Percentiles rank a stretch among this genome's conserved stretches.
phyloP scores from a whole-genome alignment of 2,113 vertebrate genomes.

The Grammomys dolichurus region DNA sequence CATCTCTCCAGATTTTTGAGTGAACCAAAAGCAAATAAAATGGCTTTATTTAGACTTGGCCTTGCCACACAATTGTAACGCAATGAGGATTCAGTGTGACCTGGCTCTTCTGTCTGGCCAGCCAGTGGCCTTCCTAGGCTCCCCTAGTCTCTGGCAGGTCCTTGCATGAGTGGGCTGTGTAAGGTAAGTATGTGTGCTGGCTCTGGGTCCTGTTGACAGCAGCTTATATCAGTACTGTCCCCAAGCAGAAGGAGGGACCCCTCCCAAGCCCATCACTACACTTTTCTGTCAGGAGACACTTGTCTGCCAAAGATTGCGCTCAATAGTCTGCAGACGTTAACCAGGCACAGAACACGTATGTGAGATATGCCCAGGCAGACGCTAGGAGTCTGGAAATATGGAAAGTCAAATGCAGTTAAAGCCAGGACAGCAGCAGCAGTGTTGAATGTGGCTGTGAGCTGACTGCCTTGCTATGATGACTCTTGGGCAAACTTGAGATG shows the following conservation, averaged over 20 bases:
- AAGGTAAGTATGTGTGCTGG: not conserved
- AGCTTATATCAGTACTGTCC: not conserved
- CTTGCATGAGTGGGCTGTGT: not conserved
- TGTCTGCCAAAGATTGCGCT: not conserved
- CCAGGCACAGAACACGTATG: not conserved
- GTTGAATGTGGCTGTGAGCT: not conserved
- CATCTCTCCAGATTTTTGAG: not conserved
- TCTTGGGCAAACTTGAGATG: not conserved
- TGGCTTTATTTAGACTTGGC: not conserved
- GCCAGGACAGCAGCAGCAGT: no score
- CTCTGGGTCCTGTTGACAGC: accelerated
- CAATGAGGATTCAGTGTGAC: not conserved
- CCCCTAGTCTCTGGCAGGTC: not conserved
- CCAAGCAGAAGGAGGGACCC: accelerated
- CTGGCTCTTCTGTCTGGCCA: not conserved
- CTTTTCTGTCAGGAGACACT: not conserved
- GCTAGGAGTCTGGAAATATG: not conserved
- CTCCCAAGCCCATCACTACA: no score
- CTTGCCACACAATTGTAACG: not conserved
- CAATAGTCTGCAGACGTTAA: not conserved
- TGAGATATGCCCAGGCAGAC: not conserved
- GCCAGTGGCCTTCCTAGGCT: not conserved
- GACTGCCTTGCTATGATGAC: not conserved
- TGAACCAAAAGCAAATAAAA: not conserved
- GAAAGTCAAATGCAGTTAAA: not conserved